Evolutionary conservation across 2,888 invertebrate genomes (phyloP), one percentile per base, ranked within the genome.

Genomic region (Macrophya alboannulata): DNA sequence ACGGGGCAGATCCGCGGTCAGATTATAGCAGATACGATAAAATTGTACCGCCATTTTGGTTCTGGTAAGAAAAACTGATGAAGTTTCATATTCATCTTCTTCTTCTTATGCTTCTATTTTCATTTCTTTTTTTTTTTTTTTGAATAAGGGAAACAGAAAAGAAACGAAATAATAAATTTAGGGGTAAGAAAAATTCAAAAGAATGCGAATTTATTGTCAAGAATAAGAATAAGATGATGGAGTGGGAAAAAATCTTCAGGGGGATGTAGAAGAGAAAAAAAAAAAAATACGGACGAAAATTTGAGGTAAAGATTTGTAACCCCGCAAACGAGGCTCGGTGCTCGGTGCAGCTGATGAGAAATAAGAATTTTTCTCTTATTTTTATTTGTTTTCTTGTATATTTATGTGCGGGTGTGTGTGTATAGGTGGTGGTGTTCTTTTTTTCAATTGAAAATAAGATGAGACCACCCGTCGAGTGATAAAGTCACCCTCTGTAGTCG

Each of bases 391-490:
- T 31, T 31, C 3, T 31, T 31, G 31, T 31, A 31, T 31, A n/a
- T n/a, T n/a, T n/a, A 31, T 31, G 31, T 31, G 31, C 31, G 31
- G 1, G 3, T 31, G 31, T 1, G 31, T 31, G 31, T n/a, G n/a
- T 51, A 9, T 12, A 17, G 17, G 6, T 55, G 51, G 51, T 17
- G 17, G 51, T 51, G 17, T 17, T 62, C 17, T 2, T n/a, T 40
- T 72, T 72, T 31, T 72, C n/a, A n/a, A n/a, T 37, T 37, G 17
- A 72, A 43, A 37, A 72, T 12, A 72, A 72, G n/a, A 72, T 21
- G 72, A 72, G 72, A 21, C 37, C 37, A 72, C 72, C 72, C 72
- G 72, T n/a, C 1, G 72, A 37, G 72, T 72, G 72, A 72, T 72
- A 72, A 40, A 72, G 72, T 72, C 40, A 72, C 72, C 72, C 72